Evolutionary conservation across 37 sponge, comb jelly and placozoan species (phyloP).

Genomic region (Halisarca cf. caerulea): DNA sequence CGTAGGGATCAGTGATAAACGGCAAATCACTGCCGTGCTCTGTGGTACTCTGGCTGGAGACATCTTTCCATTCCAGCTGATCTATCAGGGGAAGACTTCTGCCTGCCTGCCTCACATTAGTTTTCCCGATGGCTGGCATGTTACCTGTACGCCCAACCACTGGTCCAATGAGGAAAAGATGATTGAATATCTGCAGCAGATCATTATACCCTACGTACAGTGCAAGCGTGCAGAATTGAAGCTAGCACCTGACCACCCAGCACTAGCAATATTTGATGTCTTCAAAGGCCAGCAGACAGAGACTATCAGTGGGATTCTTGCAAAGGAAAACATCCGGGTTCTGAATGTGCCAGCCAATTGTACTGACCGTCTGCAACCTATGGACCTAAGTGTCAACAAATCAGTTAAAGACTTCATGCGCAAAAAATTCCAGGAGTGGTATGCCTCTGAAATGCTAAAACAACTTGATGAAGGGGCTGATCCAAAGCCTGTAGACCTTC

Average conservation of each 20-base stretch:
- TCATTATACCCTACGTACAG: constrained; percentile 1
- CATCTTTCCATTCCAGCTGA: constrained; percentile 22
- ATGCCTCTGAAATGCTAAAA: background rate
- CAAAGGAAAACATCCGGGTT: background rate
- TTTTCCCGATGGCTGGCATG: constrained; percentile 23
- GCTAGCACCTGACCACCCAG: constrained; percentile 8
- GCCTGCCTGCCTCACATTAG: constrained; percentile 23
- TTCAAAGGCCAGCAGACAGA: constrained; percentile 7
- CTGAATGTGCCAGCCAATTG: background rate
- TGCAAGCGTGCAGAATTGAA: background rate
- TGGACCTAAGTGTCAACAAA: constrained; percentile 16
- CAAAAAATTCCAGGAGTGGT: constrained; percentile 6
- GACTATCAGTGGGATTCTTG: background rate
- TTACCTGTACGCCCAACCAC: constrained; percentile 1
- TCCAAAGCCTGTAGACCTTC: background rate
- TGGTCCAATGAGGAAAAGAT: background rate
- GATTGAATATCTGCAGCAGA: background rate
- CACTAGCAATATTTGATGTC: constrained; percentile 5
- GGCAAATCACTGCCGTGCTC: constrained; percentile 65
- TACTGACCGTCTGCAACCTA: constrained; percentile 1
- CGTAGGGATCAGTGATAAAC: constrained; percentile 52
- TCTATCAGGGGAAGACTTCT: constrained; percentile 10
- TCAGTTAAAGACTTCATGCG: constrained; percentile 8
- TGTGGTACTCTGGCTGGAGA: constrained; percentile 43
- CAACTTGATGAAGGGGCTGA: background rate